Evolutionary conservation across 1,140 invertebrate genomes (phyloP), one percentile per base, ranked within the genome.

Genomic region (Dendroctonus valens): DNA sequence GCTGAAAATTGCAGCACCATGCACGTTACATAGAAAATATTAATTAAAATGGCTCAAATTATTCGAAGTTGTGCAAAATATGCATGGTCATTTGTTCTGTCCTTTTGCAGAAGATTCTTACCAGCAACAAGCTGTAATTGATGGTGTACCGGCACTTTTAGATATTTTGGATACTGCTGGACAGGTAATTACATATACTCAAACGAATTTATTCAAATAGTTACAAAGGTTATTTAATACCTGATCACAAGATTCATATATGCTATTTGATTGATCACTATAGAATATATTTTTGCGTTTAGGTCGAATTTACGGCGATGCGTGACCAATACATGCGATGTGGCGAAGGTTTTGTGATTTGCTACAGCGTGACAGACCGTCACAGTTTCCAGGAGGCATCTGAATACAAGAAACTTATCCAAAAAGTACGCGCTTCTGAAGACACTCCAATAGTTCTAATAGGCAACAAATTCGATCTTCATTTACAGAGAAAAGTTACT

Each of bases 111-210:
- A 99, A 88, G 96, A 98, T 82, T 98, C 95, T 2, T 98, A 99
- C 83, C 89, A 97, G 73, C 96, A 99, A 79, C 96, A 99, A 86
- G 97, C 97, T 52, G 96, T 99, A 39, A 99, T 99, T 74, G 97
- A 99, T 84, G 96, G 96, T 3, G 97, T 99, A 81, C 97, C 97
- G 73, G 98, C 97, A 75, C 81, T 99, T 41, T 84, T 99, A 73
- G 97, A 99, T 79, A 99, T 99, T 79, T 84, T 99, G 69, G 97
- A 99, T 78, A 99, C 98, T 69, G 97, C 97, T 72, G 97, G 98
- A 74, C 96, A 97, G 86, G 94, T 86, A 70, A 70, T 41, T 14
- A 12, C 4, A 11, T 46, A 11, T 12, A 4, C 4, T 46, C 1
- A 46, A 0, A 46, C 8, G 8, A 46, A 46, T 7, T 48, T 48